These are phyloP conservation scores for Thymelicus sylvestris DNA, from an alignment of 2,888 invertebrate genomes.

Conservation along the genomic window DNA sequence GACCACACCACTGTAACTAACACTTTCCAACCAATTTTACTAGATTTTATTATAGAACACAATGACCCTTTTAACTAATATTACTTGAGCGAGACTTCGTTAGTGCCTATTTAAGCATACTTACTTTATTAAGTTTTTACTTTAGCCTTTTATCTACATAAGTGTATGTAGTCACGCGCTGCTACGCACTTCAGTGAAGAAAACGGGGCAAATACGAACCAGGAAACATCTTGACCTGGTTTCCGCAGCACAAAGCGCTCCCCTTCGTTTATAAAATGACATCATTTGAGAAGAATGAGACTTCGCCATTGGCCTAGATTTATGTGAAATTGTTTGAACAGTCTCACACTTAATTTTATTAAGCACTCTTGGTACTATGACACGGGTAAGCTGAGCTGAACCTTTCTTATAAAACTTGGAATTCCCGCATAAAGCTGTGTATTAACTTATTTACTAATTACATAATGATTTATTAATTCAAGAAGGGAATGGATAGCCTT, in stretches of 20 bases:
- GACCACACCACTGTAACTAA: no score
- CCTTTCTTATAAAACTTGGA: no score
- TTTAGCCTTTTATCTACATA: neutral
- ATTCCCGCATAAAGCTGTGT: no score
- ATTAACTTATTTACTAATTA: no score
- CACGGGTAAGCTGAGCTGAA: no score
- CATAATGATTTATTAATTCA: no score
- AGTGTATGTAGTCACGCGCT: constrained; percentile 1
- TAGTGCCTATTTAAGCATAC: no score
- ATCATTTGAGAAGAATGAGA: constrained; percentile 28
- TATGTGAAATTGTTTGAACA: constrained; percentile 1
- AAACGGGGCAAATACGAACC: constrained; percentile 21
- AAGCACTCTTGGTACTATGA: neutral
- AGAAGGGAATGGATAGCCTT: no score
- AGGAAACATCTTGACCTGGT: constrained; percentile 35
- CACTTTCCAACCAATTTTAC: no score
- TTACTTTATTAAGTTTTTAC: neutral
- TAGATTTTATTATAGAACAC: no score
- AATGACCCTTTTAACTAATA: no score
- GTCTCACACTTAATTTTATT: neutral
- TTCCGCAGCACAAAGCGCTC: constrained; percentile 28
- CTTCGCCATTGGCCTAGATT: constrained; percentile 29
- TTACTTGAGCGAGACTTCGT: no score
- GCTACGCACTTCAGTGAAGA: constrained; percentile 15
- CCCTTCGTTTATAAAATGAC: constrained; percentile 32